Base-by-base conservation (phyloP, 2,797 vertebrate genomes). In the Ciconia nigra region DNA sequence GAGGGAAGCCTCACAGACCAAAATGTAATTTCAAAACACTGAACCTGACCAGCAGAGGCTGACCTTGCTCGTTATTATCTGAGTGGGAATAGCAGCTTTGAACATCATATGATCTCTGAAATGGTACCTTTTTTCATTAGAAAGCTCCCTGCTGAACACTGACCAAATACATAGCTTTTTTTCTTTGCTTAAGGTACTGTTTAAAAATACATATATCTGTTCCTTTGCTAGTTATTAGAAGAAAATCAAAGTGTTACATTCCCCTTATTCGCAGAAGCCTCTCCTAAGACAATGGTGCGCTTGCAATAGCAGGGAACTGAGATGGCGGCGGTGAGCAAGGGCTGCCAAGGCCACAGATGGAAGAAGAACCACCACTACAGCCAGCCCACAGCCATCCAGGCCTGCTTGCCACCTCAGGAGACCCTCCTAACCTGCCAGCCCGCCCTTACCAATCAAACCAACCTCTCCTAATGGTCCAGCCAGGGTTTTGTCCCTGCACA, bases 21-120 rank as follows among this genome's bases (percentile, higher is more conserved):
- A 95, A 97, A 97, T 96, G 96, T 95, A 97, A 97, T 97, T 97
- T 97, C 96, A 97, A 97, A 97, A 97, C 96, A 93, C 95, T 97
- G 97, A 97, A 97, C 96, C 95, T 86, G 95, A 97, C 95, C 94
- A 95, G 96, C 96, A 91, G 95, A 94, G 95, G 90, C 96, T 97
- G 97, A 98, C 97, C 97, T 97, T 95, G 97, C 97, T 98, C 95
- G 83, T 97, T 98, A 97, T 97, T 98, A 97, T 98, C 97, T 97
- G 96, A 97, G 97, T 95, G 92, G 96, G 95, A 98, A 97, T 93
- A 97, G 97, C 95, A 92, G 97, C 97, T 98, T 97, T 98, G 97
- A 98, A 97, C 97, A 97, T 98, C 86, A 47, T 96, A 94, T 97
- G 97, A 90, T 96, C 92, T 97, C 96, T 96, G 97, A 97, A 97